Evolutionary conservation across 2,797 vertebrate species (phyloP), one percentile per base, ranked within the genome.

Genomic region (Odontamblyopus lacepedii): DNA sequence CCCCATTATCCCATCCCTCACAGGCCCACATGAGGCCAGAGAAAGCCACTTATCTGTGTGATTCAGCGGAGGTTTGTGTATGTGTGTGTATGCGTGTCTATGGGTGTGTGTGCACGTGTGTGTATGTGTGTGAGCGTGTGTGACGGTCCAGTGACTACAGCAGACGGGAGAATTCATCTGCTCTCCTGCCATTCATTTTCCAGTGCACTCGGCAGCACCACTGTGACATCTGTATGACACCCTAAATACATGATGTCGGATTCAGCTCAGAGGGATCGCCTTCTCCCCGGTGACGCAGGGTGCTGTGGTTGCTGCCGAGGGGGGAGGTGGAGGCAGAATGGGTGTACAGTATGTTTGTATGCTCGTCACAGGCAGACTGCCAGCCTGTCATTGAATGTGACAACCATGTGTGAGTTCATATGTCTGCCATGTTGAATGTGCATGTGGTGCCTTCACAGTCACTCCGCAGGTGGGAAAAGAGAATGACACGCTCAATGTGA

Each of bases 201-300:
- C 74, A 83, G 80, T 86, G 85, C 75, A 63, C 81, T 78, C 74
- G 75, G 75, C 68, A 74, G 81, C 73, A 78, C 84, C 56, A 15
- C 77, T 78, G 80, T 89, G 88, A 91, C 90, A 91, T 88, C 83
- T 86, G 87, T 89, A 82, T 85, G 88, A 89, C 86, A 88, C 67
- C 66, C 78, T 87, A 89, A 90, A 81, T 89, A 87, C 88, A 89
- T 81, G 85, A 87, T 89, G 85, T 89, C 80, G 6, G 78, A 67
- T 78, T 71, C 81, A 77, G 86, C 83, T 87, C 83, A 83, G 1
- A 77, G 74, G 79, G 75, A 87, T 81, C 59, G 85, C 86, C 88
- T 73, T 35, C 60, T 75, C 69, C 32, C 48, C 51, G 71, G 73
- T 67, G 50, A 75, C 53, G 53, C 71, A 2, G 55, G 68, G 48